Evolutionary conservation across 2,797 vertebrate genomes (phyloP).

Genomic region (Thamnophis elegans): DNA sequence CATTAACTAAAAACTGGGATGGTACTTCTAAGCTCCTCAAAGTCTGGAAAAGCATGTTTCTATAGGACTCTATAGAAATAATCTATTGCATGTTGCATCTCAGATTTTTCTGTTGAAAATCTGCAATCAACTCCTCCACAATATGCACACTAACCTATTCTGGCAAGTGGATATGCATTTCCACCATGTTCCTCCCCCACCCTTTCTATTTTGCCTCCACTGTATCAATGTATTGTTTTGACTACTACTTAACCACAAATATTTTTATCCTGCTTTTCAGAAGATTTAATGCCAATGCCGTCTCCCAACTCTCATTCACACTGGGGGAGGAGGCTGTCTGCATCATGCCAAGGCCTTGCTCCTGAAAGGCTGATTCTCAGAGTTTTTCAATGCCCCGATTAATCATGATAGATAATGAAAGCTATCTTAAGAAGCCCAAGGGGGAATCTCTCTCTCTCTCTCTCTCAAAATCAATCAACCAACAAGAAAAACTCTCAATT

Average conservation of each 20-base stretch:
- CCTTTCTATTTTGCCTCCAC: not conserved
- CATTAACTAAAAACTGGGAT: not conserved
- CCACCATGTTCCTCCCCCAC: not conserved
- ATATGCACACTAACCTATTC: not conserved
- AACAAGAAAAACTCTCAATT: not conserved
- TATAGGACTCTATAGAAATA: not conserved
- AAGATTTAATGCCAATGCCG: not conserved
- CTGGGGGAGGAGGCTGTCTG: not conserved
- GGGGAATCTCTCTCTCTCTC: not conserved
- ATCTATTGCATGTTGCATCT: not conserved
- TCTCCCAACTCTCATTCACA: not conserved
- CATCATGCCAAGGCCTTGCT: not conserved
- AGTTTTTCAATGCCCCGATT: not conserved
- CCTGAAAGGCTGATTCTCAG: not conserved
- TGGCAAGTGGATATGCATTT: not conserved
- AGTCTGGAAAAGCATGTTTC: not conserved
- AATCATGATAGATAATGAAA: not conserved
- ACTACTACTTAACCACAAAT: not conserved
- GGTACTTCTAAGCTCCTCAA: not conserved
- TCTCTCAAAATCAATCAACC: not conserved
- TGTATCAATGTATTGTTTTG: not conserved
- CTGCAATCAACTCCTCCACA: not conserved
- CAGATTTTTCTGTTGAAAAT: not conserved
- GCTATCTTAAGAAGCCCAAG: not conserved
- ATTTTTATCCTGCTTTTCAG: not conserved